Evolutionary conservation across 2,797 vertebrate genomes (phyloP).

Genomic region (Bufotes viridis): DNA sequence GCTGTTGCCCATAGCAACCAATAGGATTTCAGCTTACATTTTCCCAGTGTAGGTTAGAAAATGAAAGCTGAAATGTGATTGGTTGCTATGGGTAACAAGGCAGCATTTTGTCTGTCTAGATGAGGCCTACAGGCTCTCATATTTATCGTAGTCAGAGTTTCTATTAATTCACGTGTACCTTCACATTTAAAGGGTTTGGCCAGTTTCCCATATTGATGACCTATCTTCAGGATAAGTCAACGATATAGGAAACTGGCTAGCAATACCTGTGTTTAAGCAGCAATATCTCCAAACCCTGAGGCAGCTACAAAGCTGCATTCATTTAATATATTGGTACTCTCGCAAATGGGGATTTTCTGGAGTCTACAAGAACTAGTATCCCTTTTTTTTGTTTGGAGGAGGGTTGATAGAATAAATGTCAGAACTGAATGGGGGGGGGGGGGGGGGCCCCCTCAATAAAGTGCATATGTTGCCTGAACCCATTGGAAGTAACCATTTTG

Average conservation of each 20-base stretch:
- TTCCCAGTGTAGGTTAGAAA: neutral
- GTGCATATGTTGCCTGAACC: neutral
- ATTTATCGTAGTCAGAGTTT: neutral
- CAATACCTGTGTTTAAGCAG: conserved; percentile 25
- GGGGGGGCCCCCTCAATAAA: neutral
- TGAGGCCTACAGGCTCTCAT: neutral
- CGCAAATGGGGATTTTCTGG: neutral
- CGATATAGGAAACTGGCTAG: too few relatives aligned
- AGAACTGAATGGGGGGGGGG: neutral
- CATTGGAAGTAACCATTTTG: neutral
- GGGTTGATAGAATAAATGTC: neutral
- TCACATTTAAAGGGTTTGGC: too few relatives aligned
- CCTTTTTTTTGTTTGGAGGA: neutral
- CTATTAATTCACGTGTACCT: neutral
- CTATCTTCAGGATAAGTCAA: too few relatives aligned
- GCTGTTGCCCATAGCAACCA: neutral
- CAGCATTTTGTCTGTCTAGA: neutral
- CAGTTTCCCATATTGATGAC: too few relatives aligned
- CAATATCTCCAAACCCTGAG: neutral
- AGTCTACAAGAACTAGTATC: neutral
- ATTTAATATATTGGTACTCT: neutral
- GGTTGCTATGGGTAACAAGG: neutral
- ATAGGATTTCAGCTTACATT: neutral
- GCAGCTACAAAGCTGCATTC: neutral
- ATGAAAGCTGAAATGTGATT: neutral